Evolutionary conservation across 2,113 vertebrate genomes (phyloP), one percentile per base, ranked within the genome.

Genomic region (Sterrhoptilus dennistouni): DNA sequence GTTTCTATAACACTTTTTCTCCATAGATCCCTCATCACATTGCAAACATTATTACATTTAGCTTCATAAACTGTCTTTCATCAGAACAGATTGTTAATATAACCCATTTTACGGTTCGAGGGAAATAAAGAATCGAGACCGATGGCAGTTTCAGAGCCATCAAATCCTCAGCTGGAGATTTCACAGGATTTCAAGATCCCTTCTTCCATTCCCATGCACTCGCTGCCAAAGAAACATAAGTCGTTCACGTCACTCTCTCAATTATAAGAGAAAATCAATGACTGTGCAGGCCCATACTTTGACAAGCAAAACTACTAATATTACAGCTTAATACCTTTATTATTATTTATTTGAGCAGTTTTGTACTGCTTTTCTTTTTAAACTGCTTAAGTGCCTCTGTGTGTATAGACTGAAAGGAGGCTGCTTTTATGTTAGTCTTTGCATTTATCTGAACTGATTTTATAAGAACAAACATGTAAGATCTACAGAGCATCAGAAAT

Each of bases 211-310:
- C 45, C 50, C 35, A 8, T 85, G 70, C 77, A 45, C 77, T 82
- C 0, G 0, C 76, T 94, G 69, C 52, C 16, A 18, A 82, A 87
- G 85, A 76, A 90, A 20, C 61, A 11, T 78, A 84, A 89, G 45
- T 66, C 2, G 4, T 68, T 63, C 42, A 12, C 74, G 78, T 57
- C 90, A 56, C 65, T 83, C 4, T 89, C 79, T 95, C 88, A 92
- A 5, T 86, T 94, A 78, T 71, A 54, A 59, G 31, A 47, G 52
- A 90, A 93, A 95, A 92, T 93, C 88, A 86, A 60, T 95, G 88
- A 50, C 83, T 71, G 14, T 89, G 76, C 85, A 90, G 85, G 56
- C 83, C 64, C 33, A 40, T 78, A 23, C 40, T 75, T 88, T 40
- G 68, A 66, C n/a, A 92, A 81, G 88, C 60, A 83, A 81, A 93